These are phyloP conservation scores for Phengaris alcon DNA, from an alignment of 2,888 invertebrate species.

Conservation along the genomic window DNA sequence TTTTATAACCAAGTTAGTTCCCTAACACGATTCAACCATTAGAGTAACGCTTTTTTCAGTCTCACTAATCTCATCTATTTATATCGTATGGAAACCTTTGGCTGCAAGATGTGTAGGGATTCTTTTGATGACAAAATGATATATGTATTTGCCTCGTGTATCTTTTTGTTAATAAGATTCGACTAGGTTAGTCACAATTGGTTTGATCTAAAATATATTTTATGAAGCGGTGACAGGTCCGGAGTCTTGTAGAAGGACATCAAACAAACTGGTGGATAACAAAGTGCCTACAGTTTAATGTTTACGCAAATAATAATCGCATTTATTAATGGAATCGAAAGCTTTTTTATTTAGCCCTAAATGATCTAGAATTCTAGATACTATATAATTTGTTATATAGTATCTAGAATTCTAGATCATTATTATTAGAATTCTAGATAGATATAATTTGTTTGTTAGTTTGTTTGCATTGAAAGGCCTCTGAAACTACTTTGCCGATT, in stretches of 20 bases:
- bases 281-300: not conserved
- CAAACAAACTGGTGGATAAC: not conserved
- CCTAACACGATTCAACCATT: constrained; percentile 12
- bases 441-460: too few relatives aligned
- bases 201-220: not conserved
- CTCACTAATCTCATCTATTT: not conserved
- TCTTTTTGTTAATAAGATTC: constrained; percentile 12
- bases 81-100: not conserved
- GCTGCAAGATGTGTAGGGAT: not conserved
- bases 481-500: too few relatives aligned
- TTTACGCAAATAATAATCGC: too few relatives aligned
- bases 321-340: too few relatives aligned
- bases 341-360: too few relatives aligned
- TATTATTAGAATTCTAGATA: too few relatives aligned
- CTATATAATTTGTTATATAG: too few relatives aligned
- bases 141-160: not conserved
- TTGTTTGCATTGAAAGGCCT: too few relatives aligned
- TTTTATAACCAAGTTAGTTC: not conserved
- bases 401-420: too few relatives aligned
- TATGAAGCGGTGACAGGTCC: not conserved
- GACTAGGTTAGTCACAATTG: not conserved
- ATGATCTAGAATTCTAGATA: too few relatives aligned
- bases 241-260: not conserved
- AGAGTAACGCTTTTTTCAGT: not conserved
- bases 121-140: constrained; percentile 4